Conservation (phyloP, 2,797 vertebrate species). For the Dipus sagitta region DNA sequence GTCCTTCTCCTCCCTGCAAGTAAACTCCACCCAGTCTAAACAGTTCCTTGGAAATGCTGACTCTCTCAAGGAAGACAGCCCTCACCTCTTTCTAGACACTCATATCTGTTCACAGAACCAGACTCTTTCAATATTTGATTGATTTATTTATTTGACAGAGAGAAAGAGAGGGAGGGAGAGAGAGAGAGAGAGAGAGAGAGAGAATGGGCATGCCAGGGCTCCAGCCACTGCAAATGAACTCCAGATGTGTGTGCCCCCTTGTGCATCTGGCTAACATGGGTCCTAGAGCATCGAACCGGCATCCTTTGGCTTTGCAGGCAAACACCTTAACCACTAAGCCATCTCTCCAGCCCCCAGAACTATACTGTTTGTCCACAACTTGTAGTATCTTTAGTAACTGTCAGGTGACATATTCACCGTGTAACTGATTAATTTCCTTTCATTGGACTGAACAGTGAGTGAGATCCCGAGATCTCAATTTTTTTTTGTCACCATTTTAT, state of each 20-base stretch:
- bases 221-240: too few species aligned
- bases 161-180: too few species aligned
- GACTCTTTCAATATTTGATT: neutral
- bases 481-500: constrained; percentile 21
- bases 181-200: too few species aligned
- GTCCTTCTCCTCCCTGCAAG: neutral
- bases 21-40: neutral
- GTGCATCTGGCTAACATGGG: too few species aligned
- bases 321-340: too few species aligned
- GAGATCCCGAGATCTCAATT: neutral
- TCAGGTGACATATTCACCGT: neutral
- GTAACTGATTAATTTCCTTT: neutral
- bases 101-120: neutral
- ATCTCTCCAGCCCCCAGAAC: neutral
- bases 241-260: too few species aligned
- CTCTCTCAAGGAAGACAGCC: neutral
- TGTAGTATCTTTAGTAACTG: neutral
- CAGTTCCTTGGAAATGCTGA: neutral
- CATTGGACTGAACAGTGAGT: neutral
- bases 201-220: too few species aligned
- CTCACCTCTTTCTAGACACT: neutral
- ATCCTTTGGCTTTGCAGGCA: too few species aligned
- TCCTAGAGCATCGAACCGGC: too few species aligned
- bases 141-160: too few species aligned
- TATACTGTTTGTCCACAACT: neutral